Base-by-base conservation (phyloP, 2,888 invertebrate species). In the Platynereis dumerilii region DNA sequence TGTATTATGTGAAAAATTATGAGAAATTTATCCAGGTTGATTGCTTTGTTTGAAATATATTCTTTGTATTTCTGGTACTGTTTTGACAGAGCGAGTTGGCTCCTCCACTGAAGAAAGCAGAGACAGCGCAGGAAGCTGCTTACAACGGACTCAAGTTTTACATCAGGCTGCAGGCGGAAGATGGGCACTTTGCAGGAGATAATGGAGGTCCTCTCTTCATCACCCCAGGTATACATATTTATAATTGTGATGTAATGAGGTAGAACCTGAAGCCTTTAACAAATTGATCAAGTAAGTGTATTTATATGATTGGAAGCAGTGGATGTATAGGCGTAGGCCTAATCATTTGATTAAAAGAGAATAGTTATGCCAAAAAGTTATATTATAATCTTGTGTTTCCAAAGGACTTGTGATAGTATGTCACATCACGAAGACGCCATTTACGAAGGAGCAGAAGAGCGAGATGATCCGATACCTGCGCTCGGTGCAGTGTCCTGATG, bases 201-300 rank as follows among this genome's bases (percentile, higher is more conserved):
- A 80, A 80, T 65, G 80, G 80, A 10, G 80, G 80, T n/a, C 80
- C 80, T 7, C 71, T 80, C 22, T 80, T 80, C 68, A 73, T 80
- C 7, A 75, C 76, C 70, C 80, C 80, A 64, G 78, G 78, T 77
- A 26, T n/a, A n/a, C n/a, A n/a, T n/a, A n/a, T n/a, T n/a, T n/a
- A n/a, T n/a, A n/a, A n/a, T n/a, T n/a, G n/a, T n/a, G n/a, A n/a
- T n/a, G n/a, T n/a, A n/a, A n/a, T n/a, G n/a, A n/a, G n/a, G n/a
- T n/a, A n/a, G n/a, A n/a, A n/a, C n/a, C n/a, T n/a, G n/a, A n/a
- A n/a, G n/a, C n/a, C n/a, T n/a, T n/a, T n/a, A n/a, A n/a, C n/a
- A n/a, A n/a, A n/a, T n/a, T n/a, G n/a, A n/a, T n/a, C n/a, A n/a
- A n/a, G n/a, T n/a, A n/a, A n/a, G n/a, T n/a, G n/a, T n/a, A n/a